These are phyloP conservation scores for Aeoliscus strigatus DNA, from an alignment of 2,797 vertebrate species.

Conservation along the genomic window DNA sequence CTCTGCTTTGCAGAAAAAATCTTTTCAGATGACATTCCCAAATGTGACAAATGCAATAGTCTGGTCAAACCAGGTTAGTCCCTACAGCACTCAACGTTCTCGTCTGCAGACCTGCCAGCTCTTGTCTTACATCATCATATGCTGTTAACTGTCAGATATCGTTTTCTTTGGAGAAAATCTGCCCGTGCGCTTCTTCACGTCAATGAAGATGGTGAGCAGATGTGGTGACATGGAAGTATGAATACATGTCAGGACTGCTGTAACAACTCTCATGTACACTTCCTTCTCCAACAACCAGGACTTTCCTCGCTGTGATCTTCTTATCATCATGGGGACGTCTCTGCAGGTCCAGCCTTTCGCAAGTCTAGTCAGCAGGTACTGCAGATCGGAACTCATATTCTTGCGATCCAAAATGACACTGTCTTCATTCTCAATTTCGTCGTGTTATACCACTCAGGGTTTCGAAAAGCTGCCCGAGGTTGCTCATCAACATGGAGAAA, in stretches of 20 bases:
- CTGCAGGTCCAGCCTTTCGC: slow-evolving; percentile 92
- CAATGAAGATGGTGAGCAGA: slow-evolving; percentile 80
- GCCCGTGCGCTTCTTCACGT: slow-evolving; percentile 84
- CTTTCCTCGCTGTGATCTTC: slow-evolving; percentile 84
- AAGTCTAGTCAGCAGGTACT: slow-evolving; percentile 83
- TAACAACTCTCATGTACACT: not conserved
- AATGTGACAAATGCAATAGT: slow-evolving; percentile 82
- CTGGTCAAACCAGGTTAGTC: slow-evolving; percentile 85
- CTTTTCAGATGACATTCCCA: slow-evolving; percentile 81
- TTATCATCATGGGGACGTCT: slow-evolving; percentile 90
- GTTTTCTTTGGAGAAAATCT: slow-evolving; percentile 91
- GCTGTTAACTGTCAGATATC: slow-evolving; percentile 72
- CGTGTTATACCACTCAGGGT: slow-evolving; percentile 68
- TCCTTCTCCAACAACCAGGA: slow-evolving; percentile 68
- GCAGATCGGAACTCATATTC: not conserved
- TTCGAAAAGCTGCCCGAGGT: slow-evolving; percentile 80
- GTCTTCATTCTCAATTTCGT: not conserved
- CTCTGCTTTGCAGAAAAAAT: slow-evolving; percentile 76
- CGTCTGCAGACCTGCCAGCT: too few species aligned
- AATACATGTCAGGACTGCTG: not conserved
- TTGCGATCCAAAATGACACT: not conserved
- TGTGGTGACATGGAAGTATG: not conserved
- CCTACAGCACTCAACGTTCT: too few species aligned
- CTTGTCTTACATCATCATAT: not conserved
- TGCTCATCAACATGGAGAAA: slow-evolving; percentile 92